Evolutionary conservation across 2,113 vertebrate species (phyloP), one percentile per base, ranked within the genome.

Genomic region (Brachyistius frenatus): DNA sequence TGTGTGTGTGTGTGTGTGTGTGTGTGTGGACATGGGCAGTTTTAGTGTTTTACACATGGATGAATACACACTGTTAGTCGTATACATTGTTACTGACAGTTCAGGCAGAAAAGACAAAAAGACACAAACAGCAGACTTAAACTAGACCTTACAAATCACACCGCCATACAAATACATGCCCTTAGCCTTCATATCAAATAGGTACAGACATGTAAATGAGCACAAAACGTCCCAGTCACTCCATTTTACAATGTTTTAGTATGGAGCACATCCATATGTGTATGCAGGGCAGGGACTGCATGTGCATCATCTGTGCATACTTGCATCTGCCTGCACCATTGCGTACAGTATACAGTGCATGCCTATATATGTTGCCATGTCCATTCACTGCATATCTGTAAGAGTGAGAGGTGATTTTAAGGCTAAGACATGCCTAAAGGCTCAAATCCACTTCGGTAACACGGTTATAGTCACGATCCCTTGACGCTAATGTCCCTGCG

Each of bases 381-480:
- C 55, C 52, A 68, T 81, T 86, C 23, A 53, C 41, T 78, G 47
- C 57, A 67, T 68, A 76, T 80, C 36, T 69, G 58, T 4, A 63
- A 13, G 53, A 76, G 68, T 62, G 49, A 67, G 76, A 63, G 78
- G 66, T 80, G 74, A 86, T 84, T 85, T 87, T 76, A 76, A 84
- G 88, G 83, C 74, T 60, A 82, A 63, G 76, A 76, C 55, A 64
- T 62, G 76, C 83, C 84, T 80, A 46, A 82, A 87, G 88, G 69
- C 57, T 83, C 36, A 56, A 74, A 81, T 80, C 61, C 80, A 73
- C 64, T 73, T 71, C 49, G 2, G 50, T 86, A 83, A 79, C 68
- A 46, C 0, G 44, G 69, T 80, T 83, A 70, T 70, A 71, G 71
- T 83, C 77, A 78, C 73, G 81, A 86, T 86, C 72, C 60, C 49